phyloP scores from a whole-genome alignment of 2,888 invertebrate species.

The Unio pictorum region DNA sequence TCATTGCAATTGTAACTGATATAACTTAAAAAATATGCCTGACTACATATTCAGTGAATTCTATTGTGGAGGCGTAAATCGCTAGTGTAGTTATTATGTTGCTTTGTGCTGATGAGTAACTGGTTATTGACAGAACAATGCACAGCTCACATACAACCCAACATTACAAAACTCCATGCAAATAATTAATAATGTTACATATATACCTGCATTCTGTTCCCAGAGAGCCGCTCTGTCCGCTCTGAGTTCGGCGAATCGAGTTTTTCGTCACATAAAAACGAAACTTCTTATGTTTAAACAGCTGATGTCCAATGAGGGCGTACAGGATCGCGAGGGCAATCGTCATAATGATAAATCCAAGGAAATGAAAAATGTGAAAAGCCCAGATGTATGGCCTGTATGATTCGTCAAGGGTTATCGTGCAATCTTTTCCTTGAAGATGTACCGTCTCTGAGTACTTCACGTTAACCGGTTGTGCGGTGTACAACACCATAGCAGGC shows the following conservation, averaged over 20 bases:
- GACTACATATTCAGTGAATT: no score
- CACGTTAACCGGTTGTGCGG: conserved; percentile 37
- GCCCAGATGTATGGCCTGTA: conserved; percentile 41
- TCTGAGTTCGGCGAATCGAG: conserved; percentile 22
- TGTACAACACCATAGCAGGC: conserved; percentile 49
- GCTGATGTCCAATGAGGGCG: conserved; percentile 40
- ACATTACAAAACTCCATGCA: no score
- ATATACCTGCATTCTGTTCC: conserved; percentile 6
- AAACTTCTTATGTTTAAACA: conserved; percentile 39
- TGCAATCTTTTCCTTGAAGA: conserved; percentile 49
- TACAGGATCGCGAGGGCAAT: conserved; percentile 42
- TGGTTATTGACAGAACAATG: no score
- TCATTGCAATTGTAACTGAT: no score
- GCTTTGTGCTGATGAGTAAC: no score
- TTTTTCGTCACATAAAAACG: conserved; percentile 32
- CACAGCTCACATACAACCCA: no score
- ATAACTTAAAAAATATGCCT: no score
- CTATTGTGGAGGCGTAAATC: no score
- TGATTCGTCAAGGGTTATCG: conserved; percentile 35
- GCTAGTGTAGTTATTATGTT: no score
- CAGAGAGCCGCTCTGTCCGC: conserved; percentile 23
- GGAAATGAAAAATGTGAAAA: conserved; percentile 47
- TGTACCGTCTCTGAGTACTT: conserved; percentile 19
- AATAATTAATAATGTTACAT: no score
- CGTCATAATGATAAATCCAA: conserved; percentile 44